Conservation (phyloP, 1,140 invertebrate species). For the Danaus melanippus region DNA sequence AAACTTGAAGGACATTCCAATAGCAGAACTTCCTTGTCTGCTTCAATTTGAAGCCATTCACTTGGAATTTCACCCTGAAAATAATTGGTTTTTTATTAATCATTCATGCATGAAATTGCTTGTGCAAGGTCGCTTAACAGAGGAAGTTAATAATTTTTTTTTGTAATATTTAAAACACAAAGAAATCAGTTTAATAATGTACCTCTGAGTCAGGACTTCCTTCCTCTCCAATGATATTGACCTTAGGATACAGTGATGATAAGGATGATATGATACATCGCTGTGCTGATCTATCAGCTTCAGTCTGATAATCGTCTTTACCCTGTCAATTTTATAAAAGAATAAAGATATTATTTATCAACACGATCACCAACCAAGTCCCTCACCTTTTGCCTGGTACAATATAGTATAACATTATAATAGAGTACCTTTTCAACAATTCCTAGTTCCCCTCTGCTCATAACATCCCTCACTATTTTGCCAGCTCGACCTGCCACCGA, state of each 20-base stretch:
- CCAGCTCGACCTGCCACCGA: conserved; percentile 86
- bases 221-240: conserved; percentile 96
- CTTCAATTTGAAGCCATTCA: conserved; percentile 82
- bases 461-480: conserved; percentile 91
- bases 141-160: too few relatives aligned
- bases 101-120: background rate
- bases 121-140: too few relatives aligned
- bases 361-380: too few relatives aligned
- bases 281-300: conserved; percentile 96
- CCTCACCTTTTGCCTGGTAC: too few relatives aligned
- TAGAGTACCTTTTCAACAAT: conserved; percentile 88
- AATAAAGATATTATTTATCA: too few relatives aligned
- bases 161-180: too few relatives aligned
- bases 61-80: conserved; percentile 73
- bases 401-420: conserved; percentile 1
- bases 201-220: conserved; percentile 76
- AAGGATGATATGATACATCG: conserved; percentile 92
- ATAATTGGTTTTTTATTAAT: conserved; percentile 12
- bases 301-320: conserved; percentile 96
- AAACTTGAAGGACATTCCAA: conserved; percentile 80
- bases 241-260: conserved; percentile 84
- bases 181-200: conserved; percentile 12
- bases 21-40: conserved; percentile 80
- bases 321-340: conserved; percentile 72
- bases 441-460: conserved; percentile 89